Base-by-base conservation (phyloP, 1,140 invertebrate species). In the Pseudomyrmex concolor region DNA sequence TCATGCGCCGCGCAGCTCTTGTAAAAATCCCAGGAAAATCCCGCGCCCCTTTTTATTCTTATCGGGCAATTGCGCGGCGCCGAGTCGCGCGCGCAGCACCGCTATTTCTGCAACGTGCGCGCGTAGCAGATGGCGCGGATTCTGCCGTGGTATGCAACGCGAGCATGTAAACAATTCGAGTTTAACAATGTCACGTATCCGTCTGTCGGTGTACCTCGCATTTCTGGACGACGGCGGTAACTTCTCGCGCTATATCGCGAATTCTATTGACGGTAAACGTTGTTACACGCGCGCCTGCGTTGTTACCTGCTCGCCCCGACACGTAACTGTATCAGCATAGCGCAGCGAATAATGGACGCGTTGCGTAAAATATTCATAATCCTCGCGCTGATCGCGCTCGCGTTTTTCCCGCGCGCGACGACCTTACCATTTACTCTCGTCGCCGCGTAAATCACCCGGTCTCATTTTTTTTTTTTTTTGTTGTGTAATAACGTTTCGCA, bases 171-270 rank as follows among this genome's bases (percentile, higher is more conserved):
- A 68, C 51, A 68, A 78, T 59, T 78, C 64, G 50, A 68, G 63
- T 57, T 78, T 70, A 34, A 78, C 64, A 78, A 70, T 70, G 64
- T 78, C 76, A 70, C 76, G 76, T 78, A 70, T 70, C 34, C 64
- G 64, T 7, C 15, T 34, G 25, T 45, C 12, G 64, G 25, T 45
- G 74, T 22, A 57, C 63, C 62, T 59, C 63, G 72, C 72, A 51
- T 77, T 55, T 68, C 74, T 67, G 63, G 81, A 51, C 67, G 80
- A 63, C 74, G 59, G 51, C 34, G 5, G 68, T 70, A 59, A 45
- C 19, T 13, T 45, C 48, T 66, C 62, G 57, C 72, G 45, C 15
- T 4, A 34, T 60, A 48, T 48, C 43, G 62, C n/a, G 63, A 12
- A 57, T 70, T 57, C 22, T 34, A 78, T 78, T 70, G 76, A 70